Conservation (phyloP, 2,888 invertebrate genomes). For the Cheiracanthium punctorium region DNA sequence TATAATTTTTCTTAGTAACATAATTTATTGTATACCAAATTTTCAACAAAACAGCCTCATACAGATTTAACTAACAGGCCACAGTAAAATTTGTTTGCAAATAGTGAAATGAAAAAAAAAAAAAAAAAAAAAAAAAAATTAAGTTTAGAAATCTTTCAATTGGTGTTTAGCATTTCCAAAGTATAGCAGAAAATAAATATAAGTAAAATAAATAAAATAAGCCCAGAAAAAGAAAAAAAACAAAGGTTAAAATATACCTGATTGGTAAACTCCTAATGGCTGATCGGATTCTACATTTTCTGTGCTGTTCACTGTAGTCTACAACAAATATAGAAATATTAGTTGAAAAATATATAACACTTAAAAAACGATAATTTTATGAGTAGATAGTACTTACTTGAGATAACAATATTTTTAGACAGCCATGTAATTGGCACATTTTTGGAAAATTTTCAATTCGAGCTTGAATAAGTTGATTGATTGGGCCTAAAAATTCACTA, state of each 20-base stretch:
- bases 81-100: no score
- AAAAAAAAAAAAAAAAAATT: no score
- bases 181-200: neutral
- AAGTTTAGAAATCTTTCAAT: no score
- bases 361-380: neutral
- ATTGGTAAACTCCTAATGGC: slow-evolving; percentile 43
- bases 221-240: no score
- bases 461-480: slow-evolving; percentile 80
- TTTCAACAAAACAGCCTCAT: no score
- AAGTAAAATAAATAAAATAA: neutral
- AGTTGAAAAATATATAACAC: no score
- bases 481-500: slow-evolving; percentile 79
- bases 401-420: slow-evolving; percentile 79
- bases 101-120: no score
- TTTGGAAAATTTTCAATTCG: slow-evolving; percentile 79
- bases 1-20: no score
- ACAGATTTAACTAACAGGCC: no score
- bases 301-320: neutral
- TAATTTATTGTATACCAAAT: no score
- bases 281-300: slow-evolving; percentile 1
- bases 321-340: neutral
- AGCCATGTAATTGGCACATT: slow-evolving; percentile 80
- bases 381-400: slow-evolving; percentile 49
- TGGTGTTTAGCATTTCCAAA: no score
- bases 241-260: slow-evolving; percentile 50